Evolutionary conservation across 2,113 vertebrate genomes (phyloP), one percentile per base, ranked within the genome.

Genomic region (Sceloporus tristichus): DNA sequence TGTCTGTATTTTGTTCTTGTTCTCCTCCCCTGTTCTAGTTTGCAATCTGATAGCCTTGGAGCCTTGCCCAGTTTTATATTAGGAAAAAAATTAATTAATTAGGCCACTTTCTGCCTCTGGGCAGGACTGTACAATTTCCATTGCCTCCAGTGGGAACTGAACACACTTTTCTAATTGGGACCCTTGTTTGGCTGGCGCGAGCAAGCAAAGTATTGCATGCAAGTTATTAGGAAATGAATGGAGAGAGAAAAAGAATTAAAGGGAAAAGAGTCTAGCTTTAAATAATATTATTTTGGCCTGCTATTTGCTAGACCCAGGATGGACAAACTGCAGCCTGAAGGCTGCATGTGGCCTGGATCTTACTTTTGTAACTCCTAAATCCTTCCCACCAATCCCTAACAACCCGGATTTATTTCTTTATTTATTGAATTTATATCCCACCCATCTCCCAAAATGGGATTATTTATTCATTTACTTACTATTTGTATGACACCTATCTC

Each of bases 21-120:
- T 71, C 0, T 0, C 5, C 0, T 76, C 18, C 16, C 68, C 88
- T 68, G 76, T 59, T 75, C 84, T 0, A n/a, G 84, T 0, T 89
- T 19, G 29, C 21, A 23, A 13, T 13, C 48, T 66, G 53, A 25
- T 6, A 85, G 29, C 5, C 2, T 53, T 92, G 82, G 66, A 76
- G 82, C 80, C 48, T 54, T 78, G 59, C 77, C 90, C 62, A 87
- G 56, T 71, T 78, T 88, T 91, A 59, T 21, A 23, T 76, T 88
- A 80, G 84, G 75, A 11, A 84, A 87, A 66, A 65, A 89, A 92
- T 88, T 77, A 84, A 89, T 48, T 90, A 88, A 89, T 85, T 73
- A 85, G 85, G 73, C 65, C 80, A 86, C 87, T 82, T 84, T 84
- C 4, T 27, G 80, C 54, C 25, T 42, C 40, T 87, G 84, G 59